Percentiles rank a stretch among this genome's conserved stretches.
Evolutionary conservation across 2,888 invertebrate genomes (phyloP).

Genomic region (Leucozona laternaria): DNA sequence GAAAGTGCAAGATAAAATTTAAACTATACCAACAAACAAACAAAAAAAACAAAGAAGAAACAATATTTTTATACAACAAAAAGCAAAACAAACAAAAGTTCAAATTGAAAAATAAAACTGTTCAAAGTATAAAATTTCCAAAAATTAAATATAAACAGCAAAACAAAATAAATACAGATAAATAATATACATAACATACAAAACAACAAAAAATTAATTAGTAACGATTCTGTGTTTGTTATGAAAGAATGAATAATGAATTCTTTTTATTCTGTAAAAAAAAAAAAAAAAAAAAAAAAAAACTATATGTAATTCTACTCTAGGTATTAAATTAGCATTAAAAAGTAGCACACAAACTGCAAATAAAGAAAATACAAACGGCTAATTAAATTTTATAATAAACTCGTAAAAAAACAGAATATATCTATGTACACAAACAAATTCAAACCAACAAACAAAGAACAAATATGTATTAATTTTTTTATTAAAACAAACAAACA

Average conservation of each 20-base stretch:
- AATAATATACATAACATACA: constrained; percentile 24
- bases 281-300: constrained; percentile 37
- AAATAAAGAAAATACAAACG: constrained; percentile 46
- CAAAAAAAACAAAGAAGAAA: constrained; percentile 58
- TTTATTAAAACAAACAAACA: constrained; percentile 19
- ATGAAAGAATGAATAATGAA: constrained; percentile 28
- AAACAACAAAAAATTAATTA: constrained; percentile 39
- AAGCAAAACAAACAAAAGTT: constrained; percentile 78
- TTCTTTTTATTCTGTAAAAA: constrained; percentile 48
- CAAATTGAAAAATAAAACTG: constrained; percentile 82
- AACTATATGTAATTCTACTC: constrained; percentile 33
- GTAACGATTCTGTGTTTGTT: constrained; percentile 34
- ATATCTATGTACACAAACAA: constrained; percentile 59
- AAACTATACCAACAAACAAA: constrained; percentile 69
- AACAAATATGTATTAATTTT: constrained; percentile 13
- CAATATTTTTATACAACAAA: constrained; percentile 74
- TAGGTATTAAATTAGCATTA: constrained; percentile 51
- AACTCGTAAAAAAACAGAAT: constrained; percentile 24
- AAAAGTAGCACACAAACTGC: constrained; percentile 27
- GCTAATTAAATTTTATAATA: constrained; percentile 46
- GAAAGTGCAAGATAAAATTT: constrained; percentile 73
- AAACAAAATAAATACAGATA: constrained; percentile 26
- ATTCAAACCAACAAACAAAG: constrained; percentile 20
- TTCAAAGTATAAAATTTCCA: constrained; percentile 80
- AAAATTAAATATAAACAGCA: constrained; percentile 41